phyloP scores from a whole-genome alignment of 1,140 invertebrate species.

The Pantala flavescens region DNA sequence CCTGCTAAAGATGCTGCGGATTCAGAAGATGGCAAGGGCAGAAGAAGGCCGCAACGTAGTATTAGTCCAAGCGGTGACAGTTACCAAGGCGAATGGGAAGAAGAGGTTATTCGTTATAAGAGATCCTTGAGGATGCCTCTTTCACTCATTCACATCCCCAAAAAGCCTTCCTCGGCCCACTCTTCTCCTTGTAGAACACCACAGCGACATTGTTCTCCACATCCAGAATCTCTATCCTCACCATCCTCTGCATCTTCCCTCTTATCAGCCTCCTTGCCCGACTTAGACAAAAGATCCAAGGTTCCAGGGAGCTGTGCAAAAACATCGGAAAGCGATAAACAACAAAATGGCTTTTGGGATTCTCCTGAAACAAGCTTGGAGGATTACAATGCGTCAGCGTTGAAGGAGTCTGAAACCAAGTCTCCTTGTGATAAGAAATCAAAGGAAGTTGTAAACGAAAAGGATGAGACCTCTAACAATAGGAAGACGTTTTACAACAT shows the following conservation, averaged over 20 bases:
- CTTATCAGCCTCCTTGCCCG: slow-evolving; percentile 60
- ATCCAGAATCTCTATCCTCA: slow-evolving; percentile 28
- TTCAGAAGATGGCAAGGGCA: background rate
- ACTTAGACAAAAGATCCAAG: slow-evolving; percentile 54
- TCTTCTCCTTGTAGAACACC: background rate
- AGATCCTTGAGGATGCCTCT: slow-evolving; percentile 65
- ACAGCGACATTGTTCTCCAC: slow-evolving; percentile 26
- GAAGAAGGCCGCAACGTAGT: background rate
- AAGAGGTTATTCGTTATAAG: slow-evolving; percentile 69
- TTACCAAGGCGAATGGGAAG: slow-evolving; percentile 46
- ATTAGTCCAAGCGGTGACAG: slow-evolving; percentile 37
- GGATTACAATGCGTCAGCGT: background rate
- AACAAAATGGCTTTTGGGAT: slow-evolving; percentile 17
- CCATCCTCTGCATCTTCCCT: slow-evolving; percentile 26
- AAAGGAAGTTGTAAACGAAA: background rate
- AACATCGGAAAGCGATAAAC: slow-evolving; percentile 35
- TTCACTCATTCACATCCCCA: slow-evolving; percentile 60
- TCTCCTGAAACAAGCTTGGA: background rate
- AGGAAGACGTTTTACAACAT: slow-evolving; percentile 51
- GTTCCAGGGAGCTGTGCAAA: slow-evolving; percentile 47
- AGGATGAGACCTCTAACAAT: slow-evolving; percentile 31
- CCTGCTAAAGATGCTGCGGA: background rate
- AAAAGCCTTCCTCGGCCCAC: background rate
- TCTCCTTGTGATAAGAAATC: background rate
- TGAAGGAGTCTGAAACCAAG: background rate